A percentile compares a stretch with the other conserved stretches of the same genome.
Conservation (phyloP, 2,888 invertebrate species). For the Ophioninae sp. region DNA sequence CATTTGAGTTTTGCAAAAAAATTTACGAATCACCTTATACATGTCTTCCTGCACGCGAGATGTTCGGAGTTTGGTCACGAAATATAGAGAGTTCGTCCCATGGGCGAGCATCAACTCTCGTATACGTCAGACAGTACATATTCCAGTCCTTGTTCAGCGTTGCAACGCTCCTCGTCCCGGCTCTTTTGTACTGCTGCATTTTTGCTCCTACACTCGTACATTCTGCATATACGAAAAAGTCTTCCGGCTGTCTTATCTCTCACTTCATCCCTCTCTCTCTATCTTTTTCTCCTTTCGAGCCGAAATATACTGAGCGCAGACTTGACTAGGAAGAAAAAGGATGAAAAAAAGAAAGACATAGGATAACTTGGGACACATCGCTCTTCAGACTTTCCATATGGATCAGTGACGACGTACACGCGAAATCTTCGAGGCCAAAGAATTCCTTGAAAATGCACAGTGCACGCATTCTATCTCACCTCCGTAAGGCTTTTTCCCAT, state of each 20-base stretch:
- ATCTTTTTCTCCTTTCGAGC: not conserved
- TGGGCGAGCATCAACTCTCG: conserved; percentile 67
- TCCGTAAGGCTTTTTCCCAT: conserved; percentile 34
- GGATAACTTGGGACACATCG: conserved; percentile 32
- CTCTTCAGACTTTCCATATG: conserved; percentile 51
- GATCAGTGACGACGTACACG: conserved; percentile 42
- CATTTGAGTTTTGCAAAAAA: not conserved
- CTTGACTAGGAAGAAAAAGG: conserved; percentile 23
- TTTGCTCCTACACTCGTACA: conserved; percentile 12
- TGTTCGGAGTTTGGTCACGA: conserved; percentile 63
- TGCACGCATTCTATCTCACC: conserved; percentile 39
- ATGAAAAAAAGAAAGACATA: not conserved
- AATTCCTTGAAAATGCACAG: conserved; percentile 32
- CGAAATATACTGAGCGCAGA: conserved; percentile 7
- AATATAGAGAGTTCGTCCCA: conserved; percentile 67
- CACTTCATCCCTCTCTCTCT: conserved; percentile 8
- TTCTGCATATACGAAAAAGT: conserved; percentile 8
- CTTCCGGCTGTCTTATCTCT: conserved; percentile 18
- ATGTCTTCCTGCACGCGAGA: conserved; percentile 33
- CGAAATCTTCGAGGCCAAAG: conserved; percentile 51
- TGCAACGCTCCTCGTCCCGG: conserved; percentile 18
- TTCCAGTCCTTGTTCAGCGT: conserved; percentile 41
- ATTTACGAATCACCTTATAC: not conserved
- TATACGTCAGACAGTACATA: conserved; percentile 61
- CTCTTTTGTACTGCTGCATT: conserved; percentile 24